Percentiles rank a stretch among this genome's conserved stretches.
These are phyloP conservation scores for Hymenochirus boettgeri DNA, from an alignment of 2,113 vertebrate genomes.

Conservation along the genomic window DNA sequence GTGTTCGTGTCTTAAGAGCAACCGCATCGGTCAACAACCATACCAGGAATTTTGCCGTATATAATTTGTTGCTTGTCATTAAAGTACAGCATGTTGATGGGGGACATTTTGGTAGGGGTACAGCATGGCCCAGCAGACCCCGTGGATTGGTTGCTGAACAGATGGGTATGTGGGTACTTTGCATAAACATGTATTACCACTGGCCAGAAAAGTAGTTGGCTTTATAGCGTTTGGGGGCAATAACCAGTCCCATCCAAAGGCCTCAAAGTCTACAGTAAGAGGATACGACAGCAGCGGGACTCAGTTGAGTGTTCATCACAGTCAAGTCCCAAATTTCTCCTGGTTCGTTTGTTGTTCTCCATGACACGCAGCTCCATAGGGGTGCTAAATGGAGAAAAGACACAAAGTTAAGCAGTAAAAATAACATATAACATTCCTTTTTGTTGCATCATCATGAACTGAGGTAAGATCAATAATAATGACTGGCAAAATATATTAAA, in stretches of 20 bases:
- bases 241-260: constrained; percentile 98
- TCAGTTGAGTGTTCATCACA: constrained; percentile 95
- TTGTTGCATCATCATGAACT: no score
- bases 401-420: background rate
- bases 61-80: constrained; percentile 99
- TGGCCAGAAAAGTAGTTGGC: constrained; percentile 98
- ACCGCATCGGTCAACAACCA: constrained; percentile 95
- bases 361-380: constrained; percentile 95
- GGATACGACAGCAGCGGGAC: constrained; percentile 97
- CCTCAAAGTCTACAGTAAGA: constrained; percentile 95
- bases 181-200: constrained; percentile 99
- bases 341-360: constrained; percentile 90
- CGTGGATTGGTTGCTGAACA: constrained; percentile 95
- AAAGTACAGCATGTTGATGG: constrained; percentile 99
- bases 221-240: constrained; percentile 95
- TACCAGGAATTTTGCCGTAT: constrained; percentile 96
- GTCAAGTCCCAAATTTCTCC: constrained; percentile 91
- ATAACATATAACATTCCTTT: no score
- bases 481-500: no score
- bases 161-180: constrained; percentile 97
- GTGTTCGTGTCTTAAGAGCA: constrained; percentile 78
- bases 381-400: constrained; percentile 71
- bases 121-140: constrained; percentile 95
- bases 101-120: constrained; percentile 98
- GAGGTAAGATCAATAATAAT: no score